Conservation (phyloP, 30 jellyfish, hydroid and myxozoan species). For the Morbakka virulenta region DNA sequence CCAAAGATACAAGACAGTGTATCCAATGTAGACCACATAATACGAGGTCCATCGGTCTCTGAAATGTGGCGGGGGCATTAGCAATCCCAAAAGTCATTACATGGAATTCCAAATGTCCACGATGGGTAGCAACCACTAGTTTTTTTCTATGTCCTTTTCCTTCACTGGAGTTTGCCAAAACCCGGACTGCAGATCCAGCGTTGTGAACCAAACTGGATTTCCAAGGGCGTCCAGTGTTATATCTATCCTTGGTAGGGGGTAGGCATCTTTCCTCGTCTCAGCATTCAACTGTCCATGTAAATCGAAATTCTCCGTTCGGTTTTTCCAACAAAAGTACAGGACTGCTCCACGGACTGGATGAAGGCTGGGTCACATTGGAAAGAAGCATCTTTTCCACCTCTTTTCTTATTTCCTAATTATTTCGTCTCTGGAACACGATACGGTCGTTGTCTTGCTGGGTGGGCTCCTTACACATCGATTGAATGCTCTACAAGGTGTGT, state of each 20-base stretch:
- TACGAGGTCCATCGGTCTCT: constrained; percentile 12
- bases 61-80: constrained; percentile 12
- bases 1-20: constrained; percentile 19
- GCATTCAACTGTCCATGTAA: constrained; percentile 31
- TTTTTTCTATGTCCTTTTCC: constrained; percentile 20
- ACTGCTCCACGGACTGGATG: constrained; percentile 62
- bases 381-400: constrained; percentile 54
- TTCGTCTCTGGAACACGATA: constrained; percentile 59
- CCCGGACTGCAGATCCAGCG: constrained; percentile 50
- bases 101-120: neutral
- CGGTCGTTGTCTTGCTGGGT: constrained; percentile 53
- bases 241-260: constrained; percentile 37
- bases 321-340: constrained; percentile 52
- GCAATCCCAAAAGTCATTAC: neutral
- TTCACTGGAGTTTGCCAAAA: constrained; percentile 58
- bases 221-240: constrained; percentile 41
- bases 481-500: constrained; percentile 53
- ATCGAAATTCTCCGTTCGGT: constrained; percentile 31
- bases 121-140: constrained; percentile 27
- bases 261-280: constrained; percentile 18
- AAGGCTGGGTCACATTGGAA: constrained; percentile 39
- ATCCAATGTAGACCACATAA: constrained; percentile 16
- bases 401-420: constrained; percentile 9
- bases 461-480: constrained; percentile 52
- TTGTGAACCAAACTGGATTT: constrained; percentile 36